Conservation (phyloP, 2,113 vertebrate genomes). For the Triplophysa dalaica region DNA sequence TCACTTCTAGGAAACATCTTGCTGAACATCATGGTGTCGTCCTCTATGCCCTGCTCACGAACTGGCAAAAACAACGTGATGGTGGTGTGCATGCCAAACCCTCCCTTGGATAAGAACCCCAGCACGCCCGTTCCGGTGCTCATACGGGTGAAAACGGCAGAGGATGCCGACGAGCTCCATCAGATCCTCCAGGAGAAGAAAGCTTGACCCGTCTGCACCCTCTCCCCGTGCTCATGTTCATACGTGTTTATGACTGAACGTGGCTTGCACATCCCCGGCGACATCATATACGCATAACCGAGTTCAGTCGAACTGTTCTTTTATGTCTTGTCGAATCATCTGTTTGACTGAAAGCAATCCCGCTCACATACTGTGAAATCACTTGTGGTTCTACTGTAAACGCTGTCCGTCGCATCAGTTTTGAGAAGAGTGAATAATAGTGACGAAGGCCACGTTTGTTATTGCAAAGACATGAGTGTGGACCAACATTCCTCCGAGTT, state of each 20-base stretch:
- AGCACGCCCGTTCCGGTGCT: constrained; percentile 78
- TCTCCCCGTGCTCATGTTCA: neutral
- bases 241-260: constrained; percentile 34
- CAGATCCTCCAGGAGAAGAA: constrained; percentile 83
- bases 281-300: neutral
- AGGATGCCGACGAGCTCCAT: constrained; percentile 92
- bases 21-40: constrained; percentile 85
- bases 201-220: constrained; percentile 54
- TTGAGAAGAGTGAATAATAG: neutral
- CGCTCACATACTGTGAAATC: constrained; percentile 50
- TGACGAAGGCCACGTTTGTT: neutral
- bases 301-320: constrained; percentile 25
- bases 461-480: constrained; percentile 9
- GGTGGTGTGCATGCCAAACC: constrained; percentile 91
- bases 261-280: constrained; percentile 31
- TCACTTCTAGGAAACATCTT: constrained; percentile 84
- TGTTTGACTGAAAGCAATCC: constrained; percentile 29
- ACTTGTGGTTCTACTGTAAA: constrained; percentile 34
- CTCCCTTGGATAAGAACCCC: constrained; percentile 82
- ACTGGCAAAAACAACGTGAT: constrained; percentile 96
- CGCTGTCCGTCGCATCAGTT: constrained; percentile 16
- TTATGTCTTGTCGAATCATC: constrained; percentile 24
- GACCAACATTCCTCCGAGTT: constrained; percentile 51
- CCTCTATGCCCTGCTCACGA: constrained; percentile 86
- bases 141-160: constrained; percentile 86